Conservation (phyloP, 2,113 vertebrate genomes). For the Alouatta palliata region DNA sequence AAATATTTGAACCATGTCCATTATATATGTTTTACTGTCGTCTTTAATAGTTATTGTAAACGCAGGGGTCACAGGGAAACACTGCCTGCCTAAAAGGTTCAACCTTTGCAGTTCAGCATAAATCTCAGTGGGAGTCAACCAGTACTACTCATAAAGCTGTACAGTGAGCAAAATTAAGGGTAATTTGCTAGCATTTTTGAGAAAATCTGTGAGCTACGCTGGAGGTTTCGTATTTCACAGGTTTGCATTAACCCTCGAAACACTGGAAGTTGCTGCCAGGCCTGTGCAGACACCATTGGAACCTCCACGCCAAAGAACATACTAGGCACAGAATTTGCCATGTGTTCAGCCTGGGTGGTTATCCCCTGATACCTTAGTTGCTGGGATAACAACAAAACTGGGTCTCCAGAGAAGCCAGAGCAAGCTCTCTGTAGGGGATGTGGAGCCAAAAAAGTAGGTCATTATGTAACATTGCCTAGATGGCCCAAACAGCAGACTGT, state of each 20-base stretch:
- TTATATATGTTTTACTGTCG: not conserved
- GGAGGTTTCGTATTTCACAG: not conserved
- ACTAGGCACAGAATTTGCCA: not conserved
- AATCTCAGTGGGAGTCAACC: not conserved
- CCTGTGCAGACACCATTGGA: not conserved
- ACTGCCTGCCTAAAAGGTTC: not conserved
- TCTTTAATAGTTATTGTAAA: slow-evolving; percentile 24
- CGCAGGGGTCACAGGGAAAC: not conserved
- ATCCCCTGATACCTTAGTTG: not conserved
- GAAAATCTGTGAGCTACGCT: slow-evolving; percentile 6
- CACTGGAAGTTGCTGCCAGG: not conserved
- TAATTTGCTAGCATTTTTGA: slow-evolving; percentile 14
- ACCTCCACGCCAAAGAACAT: not conserved
- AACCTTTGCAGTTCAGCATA: not conserved
- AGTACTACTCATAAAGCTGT: not conserved
- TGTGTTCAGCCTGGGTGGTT: not conserved
- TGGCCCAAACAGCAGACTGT: not conserved
- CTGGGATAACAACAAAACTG: not conserved
- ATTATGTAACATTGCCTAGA: not conserved
- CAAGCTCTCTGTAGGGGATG: not conserved
- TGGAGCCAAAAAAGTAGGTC: not conserved
- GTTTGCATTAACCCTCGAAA: not conserved
- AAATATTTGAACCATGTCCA: slow-evolving; percentile 16
- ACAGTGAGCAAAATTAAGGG: not conserved
- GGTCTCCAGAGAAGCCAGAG: not conserved